Base-by-base conservation (phyloP, 1,140 invertebrate genomes). In the Mylabris phalerata region DNA sequence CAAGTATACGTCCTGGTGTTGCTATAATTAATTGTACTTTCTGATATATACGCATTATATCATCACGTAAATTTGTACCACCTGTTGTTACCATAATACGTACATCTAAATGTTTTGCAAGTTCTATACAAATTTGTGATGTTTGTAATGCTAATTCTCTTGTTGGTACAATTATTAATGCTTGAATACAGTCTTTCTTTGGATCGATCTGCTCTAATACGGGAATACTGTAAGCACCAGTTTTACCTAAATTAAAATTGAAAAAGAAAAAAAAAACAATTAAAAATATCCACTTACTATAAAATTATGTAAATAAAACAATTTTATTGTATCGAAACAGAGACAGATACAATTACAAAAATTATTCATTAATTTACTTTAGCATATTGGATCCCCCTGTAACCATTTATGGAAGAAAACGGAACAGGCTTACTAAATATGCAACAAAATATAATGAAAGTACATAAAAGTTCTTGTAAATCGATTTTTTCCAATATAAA, bases 21-120 rank as follows among this genome's bases (percentile, higher is more conserved):
- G 98, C 98, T 73, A 99, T 98, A 72, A 99, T 93, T 62, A 98
- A 87, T 84, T 99, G 98, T 70, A 99, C 98, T 86, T 95, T 95
- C 78, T 98, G 93, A 81, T 98, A 98, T 75, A 99, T 93, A 79
- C 97, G 89, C 89, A 99, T 95, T 75, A 99, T 99, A 76, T 99
- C 98, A 78, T 99, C 97, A 73, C 95, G 89, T 59, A 99, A 83
- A 79, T 98, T 96, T 61, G 96, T 99, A 67, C 97, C 96, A 72
- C 87, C 73, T 69, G 97, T 99, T 62, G 98, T 98, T 48, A 99
- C 98, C 97, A 99, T 99, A 51, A 98, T 92, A 76, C 93, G 90
- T 66, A 95, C 85, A 72, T 92, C 84, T 80, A 95, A 84, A 76
- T 98, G 95, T 78, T 99, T 99, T 59, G 94, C 89, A 57, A 99